Conservation (phyloP, 2,113 vertebrate genomes). For the Ochotona curzoniae region DNA sequence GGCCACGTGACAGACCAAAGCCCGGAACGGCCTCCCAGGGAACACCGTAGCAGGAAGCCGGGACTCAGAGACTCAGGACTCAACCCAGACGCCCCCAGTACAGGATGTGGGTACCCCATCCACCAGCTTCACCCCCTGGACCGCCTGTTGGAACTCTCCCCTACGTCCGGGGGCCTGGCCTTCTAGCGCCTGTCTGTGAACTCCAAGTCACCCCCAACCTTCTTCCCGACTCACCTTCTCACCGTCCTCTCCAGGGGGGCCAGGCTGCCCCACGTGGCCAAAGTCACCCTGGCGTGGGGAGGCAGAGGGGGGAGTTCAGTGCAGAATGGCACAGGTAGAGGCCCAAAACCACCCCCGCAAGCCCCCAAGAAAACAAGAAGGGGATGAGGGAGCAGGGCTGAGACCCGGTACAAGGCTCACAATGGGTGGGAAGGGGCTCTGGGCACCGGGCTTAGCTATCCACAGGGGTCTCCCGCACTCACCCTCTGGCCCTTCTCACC, state of each 20-base stretch:
- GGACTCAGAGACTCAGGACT: too few species aligned
- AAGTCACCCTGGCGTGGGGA: slow-evolving; percentile 89
- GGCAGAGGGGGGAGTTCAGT: neutral
- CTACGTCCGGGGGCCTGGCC: too few species aligned
- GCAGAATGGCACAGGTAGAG: neutral
- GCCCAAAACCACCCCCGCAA: neutral
- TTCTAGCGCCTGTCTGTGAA: neutral
- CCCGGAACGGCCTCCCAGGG: too few species aligned
- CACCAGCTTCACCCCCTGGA: too few species aligned
- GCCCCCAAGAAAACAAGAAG: neutral
- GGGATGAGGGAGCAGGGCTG: neutral
- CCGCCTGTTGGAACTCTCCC: accelerated
- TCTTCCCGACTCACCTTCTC: slow-evolving; percentile 86
- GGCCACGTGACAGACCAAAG: too few species aligned
- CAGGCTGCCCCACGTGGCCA: slow-evolving; percentile 89
- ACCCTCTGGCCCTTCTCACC: slow-evolving; percentile 93
- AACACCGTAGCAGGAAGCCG: too few species aligned
- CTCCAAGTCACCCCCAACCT: neutral
- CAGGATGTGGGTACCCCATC: too few species aligned
- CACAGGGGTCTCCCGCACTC: slow-evolving; percentile 31
- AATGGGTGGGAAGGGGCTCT: accelerated
- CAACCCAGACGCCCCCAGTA: too few species aligned
- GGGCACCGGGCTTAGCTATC: too few species aligned
- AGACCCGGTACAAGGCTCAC: neutral
- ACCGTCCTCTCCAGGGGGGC: slow-evolving; percentile 89